Conservation (phyloP, 2,113 vertebrate genomes). For the Strigops habroptila region DNA sequence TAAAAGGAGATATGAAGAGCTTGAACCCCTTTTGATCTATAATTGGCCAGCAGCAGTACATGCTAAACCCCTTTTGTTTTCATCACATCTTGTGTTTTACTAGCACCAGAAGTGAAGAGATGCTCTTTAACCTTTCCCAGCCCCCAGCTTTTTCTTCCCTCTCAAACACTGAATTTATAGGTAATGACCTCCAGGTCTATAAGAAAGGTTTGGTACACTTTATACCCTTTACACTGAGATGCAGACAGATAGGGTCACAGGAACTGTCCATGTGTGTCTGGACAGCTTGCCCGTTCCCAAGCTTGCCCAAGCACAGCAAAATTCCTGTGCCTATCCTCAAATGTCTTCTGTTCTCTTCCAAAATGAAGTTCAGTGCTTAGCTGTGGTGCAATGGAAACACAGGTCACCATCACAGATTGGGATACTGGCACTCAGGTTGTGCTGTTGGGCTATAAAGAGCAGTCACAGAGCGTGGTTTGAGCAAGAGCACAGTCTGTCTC, state of each 20-base stretch:
- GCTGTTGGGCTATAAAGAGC: accelerated
- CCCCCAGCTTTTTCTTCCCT: not conserved
- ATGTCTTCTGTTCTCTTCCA: not conserved
- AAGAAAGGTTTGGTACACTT: not conserved
- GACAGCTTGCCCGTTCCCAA: not conserved
- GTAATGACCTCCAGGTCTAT: not conserved
- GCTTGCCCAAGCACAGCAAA: not conserved
- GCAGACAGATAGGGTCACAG: not conserved
- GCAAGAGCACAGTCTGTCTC: not conserved
- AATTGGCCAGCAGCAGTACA: not conserved
- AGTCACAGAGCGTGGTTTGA: not conserved
- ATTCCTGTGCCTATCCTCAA: not conserved
- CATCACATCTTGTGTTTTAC: not conserved
- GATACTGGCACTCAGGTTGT: not conserved
- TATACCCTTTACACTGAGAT: not conserved
- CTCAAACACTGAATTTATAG: not conserved
- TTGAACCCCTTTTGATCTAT: not conserved
- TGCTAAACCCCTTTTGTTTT: not conserved
- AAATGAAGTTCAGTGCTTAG: not conserved
- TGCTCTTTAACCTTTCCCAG: not conserved
- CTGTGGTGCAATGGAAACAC: not conserved
- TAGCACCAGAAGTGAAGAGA: not conserved
- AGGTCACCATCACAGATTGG: not conserved
- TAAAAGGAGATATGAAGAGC: not conserved
- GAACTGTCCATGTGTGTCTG: not conserved